phyloP scores from a whole-genome alignment of 2,888 invertebrate species.

The Zootermopsis nevadensis region DNA sequence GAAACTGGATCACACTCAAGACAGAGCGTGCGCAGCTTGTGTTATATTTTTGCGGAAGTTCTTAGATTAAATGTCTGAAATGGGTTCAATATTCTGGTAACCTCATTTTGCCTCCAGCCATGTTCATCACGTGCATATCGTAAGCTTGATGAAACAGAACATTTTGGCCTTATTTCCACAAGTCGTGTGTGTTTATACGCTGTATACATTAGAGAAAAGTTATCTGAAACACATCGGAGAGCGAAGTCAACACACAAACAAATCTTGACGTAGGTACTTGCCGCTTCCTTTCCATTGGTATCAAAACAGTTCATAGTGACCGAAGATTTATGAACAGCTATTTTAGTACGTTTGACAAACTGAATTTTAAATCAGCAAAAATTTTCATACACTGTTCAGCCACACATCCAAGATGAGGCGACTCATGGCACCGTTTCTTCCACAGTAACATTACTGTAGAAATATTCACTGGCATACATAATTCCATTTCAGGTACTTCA shows the following conservation, averaged over 20 bases:
- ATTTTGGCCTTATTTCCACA: not conserved
- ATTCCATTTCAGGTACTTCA: no score
- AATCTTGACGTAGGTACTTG: not conserved
- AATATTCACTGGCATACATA: no score
- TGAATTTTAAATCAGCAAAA: no score
- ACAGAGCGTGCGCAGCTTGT: not conserved
- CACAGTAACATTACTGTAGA: no score
- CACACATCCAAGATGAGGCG: no score
- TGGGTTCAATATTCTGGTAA: constrained; percentile 14
- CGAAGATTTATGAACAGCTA: no score
- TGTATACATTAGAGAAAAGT: no score
- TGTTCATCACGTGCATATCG: not conserved
- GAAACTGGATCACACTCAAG: not conserved
- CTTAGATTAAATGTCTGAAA: not conserved
- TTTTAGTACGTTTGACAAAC: no score
- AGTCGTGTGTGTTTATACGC: no score
- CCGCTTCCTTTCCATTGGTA: not conserved
- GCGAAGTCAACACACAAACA: not conserved
- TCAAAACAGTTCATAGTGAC: no score
- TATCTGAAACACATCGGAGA: not conserved
- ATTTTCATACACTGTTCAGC: no score
- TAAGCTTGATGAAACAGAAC: not conserved
- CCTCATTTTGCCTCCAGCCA: not conserved
- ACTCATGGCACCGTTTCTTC: no score
- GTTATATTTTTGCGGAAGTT: not conserved